Evolutionary conservation across 2,113 vertebrate species (phyloP).

Genomic region (Gambusia holbrooki): DNA sequence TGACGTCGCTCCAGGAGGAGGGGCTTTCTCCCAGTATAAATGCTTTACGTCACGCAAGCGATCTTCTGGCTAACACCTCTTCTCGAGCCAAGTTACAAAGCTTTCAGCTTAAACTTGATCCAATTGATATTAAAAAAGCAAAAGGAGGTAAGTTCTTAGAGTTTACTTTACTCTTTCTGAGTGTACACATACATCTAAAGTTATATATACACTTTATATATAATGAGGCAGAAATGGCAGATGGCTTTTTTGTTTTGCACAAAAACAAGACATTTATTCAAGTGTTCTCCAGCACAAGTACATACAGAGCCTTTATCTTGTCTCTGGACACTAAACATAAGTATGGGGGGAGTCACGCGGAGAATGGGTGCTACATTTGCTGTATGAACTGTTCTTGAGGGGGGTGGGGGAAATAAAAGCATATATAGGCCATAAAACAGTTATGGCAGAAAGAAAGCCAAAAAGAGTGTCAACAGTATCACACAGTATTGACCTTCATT

Average conservation of each 20-base stretch:
- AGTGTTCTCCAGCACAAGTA: conserved; percentile 99
- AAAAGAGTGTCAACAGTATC: conserved; percentile 84
- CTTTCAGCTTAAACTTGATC: no score
- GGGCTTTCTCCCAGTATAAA: no score
- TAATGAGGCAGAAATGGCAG: conserved; percentile 41
- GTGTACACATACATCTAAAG: no score
- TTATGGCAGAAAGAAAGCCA: conserved; percentile 91
- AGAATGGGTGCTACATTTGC: conserved; percentile 94
- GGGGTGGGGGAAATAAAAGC: conserved; percentile 21
- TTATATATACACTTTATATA: background rate
- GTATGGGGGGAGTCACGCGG: conserved; percentile 80
- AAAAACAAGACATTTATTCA: conserved; percentile 99
- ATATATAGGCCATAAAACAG: conserved; percentile 86
- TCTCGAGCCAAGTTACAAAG: no score
- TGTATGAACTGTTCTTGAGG: conserved; percentile 88
- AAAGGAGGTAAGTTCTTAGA: no score
- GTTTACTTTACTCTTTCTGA: no score
- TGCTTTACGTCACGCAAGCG: no score
- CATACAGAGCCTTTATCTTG: conserved; percentile 92
- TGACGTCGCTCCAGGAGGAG: no score
- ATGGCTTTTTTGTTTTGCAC: conserved; percentile 79
- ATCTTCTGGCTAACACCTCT: no score
- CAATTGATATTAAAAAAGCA: no score
- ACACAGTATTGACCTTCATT: conserved; percentile 74
- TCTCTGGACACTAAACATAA: conserved; percentile 92